A percentile compares a stretch with the other conserved stretches of the same genome.
These are phyloP conservation scores for Drosophila biarmipes DNA, from an alignment of 1,140 invertebrate genomes.

Conservation along the genomic window DNA sequence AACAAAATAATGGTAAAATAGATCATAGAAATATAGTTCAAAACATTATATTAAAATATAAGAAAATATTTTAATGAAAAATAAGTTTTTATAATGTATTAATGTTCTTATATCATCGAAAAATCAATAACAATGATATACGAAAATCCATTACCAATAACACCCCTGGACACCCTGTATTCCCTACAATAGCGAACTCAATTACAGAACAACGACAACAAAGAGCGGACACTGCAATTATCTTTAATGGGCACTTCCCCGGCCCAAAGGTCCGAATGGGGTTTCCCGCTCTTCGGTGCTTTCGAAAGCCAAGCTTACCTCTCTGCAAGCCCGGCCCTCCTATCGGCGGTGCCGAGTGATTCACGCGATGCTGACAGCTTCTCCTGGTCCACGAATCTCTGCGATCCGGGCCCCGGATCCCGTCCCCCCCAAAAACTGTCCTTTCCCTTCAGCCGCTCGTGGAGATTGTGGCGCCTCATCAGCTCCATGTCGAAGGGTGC, in stretches of 20 bases:
- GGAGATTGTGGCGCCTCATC: constrained; percentile 43
- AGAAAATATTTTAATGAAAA: too few species aligned
- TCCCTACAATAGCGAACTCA: constrained; percentile 19
- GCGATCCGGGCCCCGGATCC: background rate
- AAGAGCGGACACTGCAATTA: constrained; percentile 39
- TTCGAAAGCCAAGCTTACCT: constrained; percentile 39
- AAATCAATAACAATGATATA: background rate
- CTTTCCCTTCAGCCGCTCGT: constrained; percentile 29
- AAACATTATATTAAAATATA: too few species aligned
- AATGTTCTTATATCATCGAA: too few species aligned
- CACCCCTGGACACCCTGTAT: constrained; percentile 41
- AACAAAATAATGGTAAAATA: too few species aligned
- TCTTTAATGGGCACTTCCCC: constrained; percentile 62
- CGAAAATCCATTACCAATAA: too few species aligned
- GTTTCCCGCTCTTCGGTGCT: constrained; percentile 11
- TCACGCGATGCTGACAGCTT: constrained; percentile 21
- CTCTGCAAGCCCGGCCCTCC: constrained; percentile 49
- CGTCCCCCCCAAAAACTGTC: constrained; percentile 46
- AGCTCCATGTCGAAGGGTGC: constrained; percentile 70
- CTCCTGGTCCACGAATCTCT: constrained; percentile 57
- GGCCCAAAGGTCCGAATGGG: background rate
- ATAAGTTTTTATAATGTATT: too few species aligned
- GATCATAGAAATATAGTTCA: too few species aligned
- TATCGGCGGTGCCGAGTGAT: constrained; percentile 55
- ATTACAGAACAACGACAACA: constrained; percentile 38